Base-by-base conservation (phyloP, 2,113 vertebrate species). In the Budorcas taxicolor region DNA sequence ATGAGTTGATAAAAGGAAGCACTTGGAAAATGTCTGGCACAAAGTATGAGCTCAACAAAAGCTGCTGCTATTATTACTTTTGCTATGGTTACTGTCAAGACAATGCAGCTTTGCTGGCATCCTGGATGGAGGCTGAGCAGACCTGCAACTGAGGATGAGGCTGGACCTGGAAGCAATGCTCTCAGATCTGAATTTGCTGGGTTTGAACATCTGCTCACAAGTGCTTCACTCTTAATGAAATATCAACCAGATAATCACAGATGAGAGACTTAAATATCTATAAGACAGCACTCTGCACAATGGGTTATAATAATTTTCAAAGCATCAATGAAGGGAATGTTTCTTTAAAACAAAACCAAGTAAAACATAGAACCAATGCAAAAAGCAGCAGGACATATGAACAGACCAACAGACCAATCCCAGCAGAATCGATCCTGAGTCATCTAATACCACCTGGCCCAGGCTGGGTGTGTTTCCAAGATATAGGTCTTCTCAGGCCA, bases 191-290 rank as follows among this genome's bases (percentile, higher is more conserved):
- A 57, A 64, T 57, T n/a, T 55, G 33, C 23, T 64, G 45, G 82
- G 17, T n/a, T 50, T 95, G 71, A 67, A 31, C 47, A 89, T 62
- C 76, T 78, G 57, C 57, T 64, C n/a, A 23, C 27, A 78, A 67
- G 80, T 9, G 19, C 27, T 84, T 90, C 29, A 29, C 40, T 57
- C 76, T 74, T 25, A 89, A 81, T 16, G 88, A 71, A 57, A 57
- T 43, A 45, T 29, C 87, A 78, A 33, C 53, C 84, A 90, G 95
- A 64, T 64, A 88, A 87, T 83, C 78, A 91, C 27, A 93, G 98
- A 95, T 31, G 92, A 86, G 86, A 91, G 67, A 94, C 40, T 78
- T n/a, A 85, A 90, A 64, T 88, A 67, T 97, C 95, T 84, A 55
- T 88, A 76, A 29, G 85, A 92, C n/a, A 90, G 80, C 23, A 82